Evolutionary conservation across 2,888 invertebrate genomes (phyloP), one percentile per base, ranked within the genome.

Genomic region (Ectropis crepuscularia): DNA sequence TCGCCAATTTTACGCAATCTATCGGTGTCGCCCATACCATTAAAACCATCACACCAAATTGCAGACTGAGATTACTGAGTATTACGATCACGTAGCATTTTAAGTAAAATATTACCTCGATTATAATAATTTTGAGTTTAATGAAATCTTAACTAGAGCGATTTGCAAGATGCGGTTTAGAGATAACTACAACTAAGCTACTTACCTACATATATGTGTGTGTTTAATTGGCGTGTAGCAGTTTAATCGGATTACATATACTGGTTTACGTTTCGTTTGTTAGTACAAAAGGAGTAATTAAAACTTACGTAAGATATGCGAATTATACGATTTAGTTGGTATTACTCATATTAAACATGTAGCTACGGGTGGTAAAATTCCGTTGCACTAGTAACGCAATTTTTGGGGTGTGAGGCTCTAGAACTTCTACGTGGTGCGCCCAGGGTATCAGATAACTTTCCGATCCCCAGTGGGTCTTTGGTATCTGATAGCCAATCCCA

Each of bases 211-310:
- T 16, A 46, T 59, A 12, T 51, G 12, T 36, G 10, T 65, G 50
- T 45, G 61, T 50, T 71, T 72, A 72, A 73, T 72, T 75, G 49
- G 54, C 62, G 53, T 67, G 54, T 45, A 53, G 38, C 46, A 67
- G 63, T 57, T 58, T 57, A 68, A 69, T 59, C 28, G 53, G 54
- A 57, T 58, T 49, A 55, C 63, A 58, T 41, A 61, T 49, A 16
- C 59, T 66, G 7, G 63, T 73, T 76, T 68, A 48, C 70, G 74
- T 72, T 61, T 68, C 61, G 62, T 67, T 73, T 57, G 39, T 10
- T 38, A 45, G 46, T 61, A 50, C 47, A 58, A 63, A 46, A 58
- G 12, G n/a, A 38, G 6, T 11, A 43, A 59, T 53, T 64, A 57
- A 47, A 7, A 37, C 54, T 69, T 66, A 63, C 37, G 63, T 49